These are phyloP conservation scores for Mesorhabditis spiculigera DNA, from an alignment of 2,888 invertebrate genomes.

Conservation along the genomic window DNA sequence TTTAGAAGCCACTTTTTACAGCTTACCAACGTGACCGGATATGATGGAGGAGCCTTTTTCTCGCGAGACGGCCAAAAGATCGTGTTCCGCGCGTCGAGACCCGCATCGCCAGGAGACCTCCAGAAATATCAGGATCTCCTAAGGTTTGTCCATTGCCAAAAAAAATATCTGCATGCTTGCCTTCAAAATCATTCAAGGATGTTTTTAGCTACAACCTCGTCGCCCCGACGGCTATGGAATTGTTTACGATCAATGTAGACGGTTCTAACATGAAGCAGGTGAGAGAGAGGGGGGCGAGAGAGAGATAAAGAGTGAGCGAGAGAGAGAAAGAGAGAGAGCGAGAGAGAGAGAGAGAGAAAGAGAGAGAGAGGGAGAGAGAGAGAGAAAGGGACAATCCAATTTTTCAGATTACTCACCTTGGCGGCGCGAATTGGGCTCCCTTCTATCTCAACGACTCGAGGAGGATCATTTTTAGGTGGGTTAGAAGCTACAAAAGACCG, in stretches of 20 bases:
- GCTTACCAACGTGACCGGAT: slow-evolving; percentile 37
- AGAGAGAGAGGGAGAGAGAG: not conserved
- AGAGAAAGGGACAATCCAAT: not conserved
- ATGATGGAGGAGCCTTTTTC: slow-evolving; percentile 47
- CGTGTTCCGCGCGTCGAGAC: slow-evolving; percentile 36
- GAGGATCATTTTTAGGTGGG: slow-evolving; percentile 16
- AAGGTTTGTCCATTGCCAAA: not conserved
- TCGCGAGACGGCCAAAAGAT: slow-evolving; percentile 32
- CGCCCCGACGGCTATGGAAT: slow-evolving; percentile 39
- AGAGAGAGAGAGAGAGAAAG: too few species aligned
- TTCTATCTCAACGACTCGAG: slow-evolving; percentile 34
- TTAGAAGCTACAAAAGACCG: too few species aligned
- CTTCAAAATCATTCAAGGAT: not conserved
- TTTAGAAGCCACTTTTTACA: slow-evolving; percentile 13
- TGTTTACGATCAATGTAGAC: slow-evolving; percentile 28
- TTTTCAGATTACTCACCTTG: slow-evolving; percentile 29
- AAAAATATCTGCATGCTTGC: not conserved
- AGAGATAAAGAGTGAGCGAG: too few species aligned
- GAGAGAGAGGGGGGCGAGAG: not conserved
- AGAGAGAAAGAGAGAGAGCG: too few species aligned
- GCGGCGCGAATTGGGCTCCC: slow-evolving; percentile 45
- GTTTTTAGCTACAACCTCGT: slow-evolving; percentile 23
- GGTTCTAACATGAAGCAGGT: slow-evolving; percentile 18
- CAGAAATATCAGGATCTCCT: slow-evolving; percentile 26
- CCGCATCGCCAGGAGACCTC: slow-evolving; percentile 29